phyloP scores from a whole-genome alignment of 2,113 vertebrate species.

The Isurus oxyrinchus region DNA sequence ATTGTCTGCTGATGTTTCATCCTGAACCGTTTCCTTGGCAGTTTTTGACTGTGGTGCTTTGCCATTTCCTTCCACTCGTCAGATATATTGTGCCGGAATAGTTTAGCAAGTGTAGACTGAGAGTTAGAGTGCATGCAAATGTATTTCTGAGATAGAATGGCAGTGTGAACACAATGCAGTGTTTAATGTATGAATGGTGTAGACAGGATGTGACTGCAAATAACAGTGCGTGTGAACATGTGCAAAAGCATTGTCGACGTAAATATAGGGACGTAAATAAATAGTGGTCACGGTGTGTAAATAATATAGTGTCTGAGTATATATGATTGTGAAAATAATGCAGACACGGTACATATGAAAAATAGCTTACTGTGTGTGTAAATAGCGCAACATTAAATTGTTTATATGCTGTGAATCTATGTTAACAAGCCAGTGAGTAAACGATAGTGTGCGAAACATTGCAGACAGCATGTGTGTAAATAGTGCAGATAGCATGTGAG shows the following conservation, averaged over 20 bases:
- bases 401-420: background rate
- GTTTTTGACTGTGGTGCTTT: background rate
- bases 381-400: background rate
- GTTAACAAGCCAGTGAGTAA: background rate
- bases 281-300: background rate
- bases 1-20: background rate
- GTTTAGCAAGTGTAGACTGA: background rate
- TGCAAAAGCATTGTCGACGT: background rate
- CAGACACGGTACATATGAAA: background rate
- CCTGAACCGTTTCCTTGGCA: background rate
- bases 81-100: background rate
- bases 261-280: background rate
- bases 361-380: background rate
- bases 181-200: background rate
- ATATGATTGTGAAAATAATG: background rate
- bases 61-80: background rate
- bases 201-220: background rate
- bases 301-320: background rate
- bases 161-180: background rate
- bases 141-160: background rate
- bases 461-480: background rate
- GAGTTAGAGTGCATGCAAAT: background rate
- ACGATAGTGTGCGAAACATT: background rate
- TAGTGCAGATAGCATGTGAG: background rate
- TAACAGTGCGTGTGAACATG: background rate